phyloP scores from a whole-genome alignment of 2,888 invertebrate species.

The Atherix ibis region DNA sequence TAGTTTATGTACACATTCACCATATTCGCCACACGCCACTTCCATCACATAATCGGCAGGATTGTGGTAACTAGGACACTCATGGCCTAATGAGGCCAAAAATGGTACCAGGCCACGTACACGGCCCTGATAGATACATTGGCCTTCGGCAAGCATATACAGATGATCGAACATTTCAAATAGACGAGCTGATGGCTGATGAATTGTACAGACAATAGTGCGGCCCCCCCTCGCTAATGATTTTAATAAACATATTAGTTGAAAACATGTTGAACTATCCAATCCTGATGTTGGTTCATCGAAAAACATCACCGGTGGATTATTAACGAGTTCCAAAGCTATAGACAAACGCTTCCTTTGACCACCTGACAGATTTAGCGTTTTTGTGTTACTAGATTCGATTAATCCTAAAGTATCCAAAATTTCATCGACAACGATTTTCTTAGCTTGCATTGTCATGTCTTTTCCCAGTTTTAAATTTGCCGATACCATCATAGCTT shows the following conservation, averaged over 20 bases:
- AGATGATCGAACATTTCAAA: constrained; percentile 94
- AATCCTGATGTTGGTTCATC: constrained; percentile 89
- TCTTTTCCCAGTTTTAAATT: constrained; percentile 80
- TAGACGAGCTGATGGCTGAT: constrained; percentile 87
- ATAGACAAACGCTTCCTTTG: constrained; percentile 83
- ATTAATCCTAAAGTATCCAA: constrained; percentile 67
- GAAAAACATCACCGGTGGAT: constrained; percentile 95
- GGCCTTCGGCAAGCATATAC: constrained; percentile 81
- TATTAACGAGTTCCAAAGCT: constrained; percentile 83
- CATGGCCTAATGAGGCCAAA: constrained; percentile 64
- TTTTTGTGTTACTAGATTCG: constrained; percentile 64
- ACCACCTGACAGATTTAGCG: constrained; percentile 73
- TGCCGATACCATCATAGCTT: constrained; percentile 87
- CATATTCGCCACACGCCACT: constrained; percentile 89
- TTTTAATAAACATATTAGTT: constrained; percentile 77
- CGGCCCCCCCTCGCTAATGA: constrained; percentile 73
- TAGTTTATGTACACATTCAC: constrained; percentile 71
- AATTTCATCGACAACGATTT: constrained; percentile 70
- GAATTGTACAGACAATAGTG: constrained; percentile 90
- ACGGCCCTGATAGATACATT: constrained; percentile 82
- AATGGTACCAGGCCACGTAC: constrained; percentile 76
- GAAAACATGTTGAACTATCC: constrained; percentile 89
- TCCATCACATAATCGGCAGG: constrained; percentile 97
- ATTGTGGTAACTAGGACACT: constrained; percentile 91
- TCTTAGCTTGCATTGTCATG: constrained; percentile 53